Evolutionary conservation across 1,140 invertebrate genomes (phyloP), one percentile per base, ranked within the genome.

Genomic region (Scaptomyza pallida): DNA sequence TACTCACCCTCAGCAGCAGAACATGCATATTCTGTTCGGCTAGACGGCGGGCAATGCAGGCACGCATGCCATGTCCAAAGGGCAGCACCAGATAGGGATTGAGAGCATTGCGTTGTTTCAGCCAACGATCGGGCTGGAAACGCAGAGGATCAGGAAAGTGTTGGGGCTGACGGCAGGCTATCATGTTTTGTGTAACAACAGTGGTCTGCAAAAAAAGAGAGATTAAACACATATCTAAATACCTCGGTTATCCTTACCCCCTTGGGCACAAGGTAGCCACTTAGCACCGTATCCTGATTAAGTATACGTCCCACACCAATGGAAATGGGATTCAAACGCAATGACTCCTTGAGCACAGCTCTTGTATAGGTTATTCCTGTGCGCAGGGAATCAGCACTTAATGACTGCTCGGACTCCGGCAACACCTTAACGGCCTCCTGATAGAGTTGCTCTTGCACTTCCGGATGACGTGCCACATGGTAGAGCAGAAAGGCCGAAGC

Each of bases 21-120:
- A 96, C 93, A 70, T 95, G 93, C 81, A 98, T 95, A 91, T 97
- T 97, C 91, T 98, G 97, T 85, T 98, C 97, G 5, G 97, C 97
- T 45, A 98, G 92, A 86, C 97, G 93, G 82, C 96, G 93, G 1
- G 97, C 97, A 47, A 98, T 96, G 76, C 98, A 99, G 8, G 95
- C 94, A 62, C 98, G 92, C 17, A 96, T 93, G 0, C 98, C 98
- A 91, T 97, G 96, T 0, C 97, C 97, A 92, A 98, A 99, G 0
- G 97, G 97, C 43, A 98, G 85, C 3, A 95, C 93, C 2, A 96
- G 91, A 90, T 95, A 98, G 0, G 97, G 97, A 92, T 96, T 94
- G 43, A 94, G 81, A 8, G 93, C 92, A 40, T 54, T 72, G 5
- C 73, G 60, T 19, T 86, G 68, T 19, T 75, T 93, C 1, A 96